phyloP scores from a whole-genome alignment of 92 coral and sea anemone species.

The Muricea muricata region DNA sequence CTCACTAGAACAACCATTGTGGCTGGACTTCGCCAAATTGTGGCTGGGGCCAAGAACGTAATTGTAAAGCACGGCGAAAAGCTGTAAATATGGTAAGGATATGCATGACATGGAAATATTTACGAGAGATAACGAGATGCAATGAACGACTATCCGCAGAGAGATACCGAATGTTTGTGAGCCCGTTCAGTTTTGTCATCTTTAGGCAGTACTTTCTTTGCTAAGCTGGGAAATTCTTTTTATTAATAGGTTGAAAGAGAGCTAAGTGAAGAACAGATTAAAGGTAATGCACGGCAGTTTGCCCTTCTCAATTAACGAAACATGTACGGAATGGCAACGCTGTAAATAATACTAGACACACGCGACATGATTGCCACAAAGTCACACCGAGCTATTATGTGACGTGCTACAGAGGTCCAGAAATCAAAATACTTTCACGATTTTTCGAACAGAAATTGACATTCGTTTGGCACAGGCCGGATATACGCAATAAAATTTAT shows the following conservation, averaged over 20 bases:
- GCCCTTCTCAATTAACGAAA: background rate
- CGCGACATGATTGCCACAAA: background rate
- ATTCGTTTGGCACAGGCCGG: constrained; percentile 7
- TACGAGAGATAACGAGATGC: background rate
- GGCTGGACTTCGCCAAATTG: background rate
- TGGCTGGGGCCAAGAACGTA: background rate
- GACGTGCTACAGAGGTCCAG: background rate
- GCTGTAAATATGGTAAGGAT: constrained; percentile 7
- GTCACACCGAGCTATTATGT: background rate
- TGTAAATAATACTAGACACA: background rate
- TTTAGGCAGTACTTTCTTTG: background rate
- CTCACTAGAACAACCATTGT: background rate
- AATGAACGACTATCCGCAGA: background rate
- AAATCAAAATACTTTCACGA: background rate
- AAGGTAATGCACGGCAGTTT: background rate
- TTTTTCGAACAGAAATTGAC: background rate
- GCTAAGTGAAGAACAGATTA: constrained; percentile 27
- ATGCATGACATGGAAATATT: background rate
- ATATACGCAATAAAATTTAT: background rate
- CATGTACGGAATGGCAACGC: background rate
- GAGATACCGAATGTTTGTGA: background rate
- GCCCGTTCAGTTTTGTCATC: background rate
- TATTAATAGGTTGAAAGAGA: constrained; percentile 1
- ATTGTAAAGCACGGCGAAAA: background rate
- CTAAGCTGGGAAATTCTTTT: background rate